phyloP scores from a whole-genome alignment of 2,888 invertebrate genomes.

The Vesta saturnalis region DNA sequence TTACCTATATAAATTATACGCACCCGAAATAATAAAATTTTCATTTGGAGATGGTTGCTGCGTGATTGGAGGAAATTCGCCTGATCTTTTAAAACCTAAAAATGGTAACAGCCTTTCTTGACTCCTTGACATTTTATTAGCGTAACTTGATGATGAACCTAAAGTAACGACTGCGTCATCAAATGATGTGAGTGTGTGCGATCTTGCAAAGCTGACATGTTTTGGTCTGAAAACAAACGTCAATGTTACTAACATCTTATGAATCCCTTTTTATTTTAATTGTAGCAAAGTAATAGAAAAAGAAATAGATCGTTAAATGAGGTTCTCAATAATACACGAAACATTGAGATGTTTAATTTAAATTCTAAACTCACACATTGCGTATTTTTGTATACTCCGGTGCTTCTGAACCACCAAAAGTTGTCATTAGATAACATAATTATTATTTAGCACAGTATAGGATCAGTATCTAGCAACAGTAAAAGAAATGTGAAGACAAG shows the following conservation, averaged over 20 bases:
- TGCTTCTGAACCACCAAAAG: too few relatives aligned
- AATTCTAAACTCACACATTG: too few relatives aligned
- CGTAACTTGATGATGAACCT: slow-evolving; percentile 57
- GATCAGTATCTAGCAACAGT: too few relatives aligned
- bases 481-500: too few relatives aligned
- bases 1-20: slow-evolving; percentile 38
- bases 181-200: slow-evolving; percentile 86
- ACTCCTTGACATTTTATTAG: slow-evolving; percentile 64
- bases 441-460: too few relatives aligned
- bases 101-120: slow-evolving; percentile 82
- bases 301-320: too few relatives aligned
- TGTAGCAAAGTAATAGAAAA: too few relatives aligned
- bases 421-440: too few relatives aligned
- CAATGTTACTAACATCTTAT: background rate
- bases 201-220: slow-evolving; percentile 90
- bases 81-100: slow-evolving; percentile 65
- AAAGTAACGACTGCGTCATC: slow-evolving; percentile 71
- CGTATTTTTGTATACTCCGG: too few relatives aligned
- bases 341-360: too few relatives aligned
- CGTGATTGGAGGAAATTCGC: slow-evolving; percentile 61
- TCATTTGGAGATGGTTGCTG: slow-evolving; percentile 63
- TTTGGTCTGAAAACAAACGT: slow-evolving; percentile 71
- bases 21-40: slow-evolving; percentile 69
- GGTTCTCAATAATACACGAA: too few relatives aligned
- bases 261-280: too few relatives aligned